phyloP scores from a whole-genome alignment of 2,888 invertebrate genomes.

The Iselma pallidipennis region DNA sequence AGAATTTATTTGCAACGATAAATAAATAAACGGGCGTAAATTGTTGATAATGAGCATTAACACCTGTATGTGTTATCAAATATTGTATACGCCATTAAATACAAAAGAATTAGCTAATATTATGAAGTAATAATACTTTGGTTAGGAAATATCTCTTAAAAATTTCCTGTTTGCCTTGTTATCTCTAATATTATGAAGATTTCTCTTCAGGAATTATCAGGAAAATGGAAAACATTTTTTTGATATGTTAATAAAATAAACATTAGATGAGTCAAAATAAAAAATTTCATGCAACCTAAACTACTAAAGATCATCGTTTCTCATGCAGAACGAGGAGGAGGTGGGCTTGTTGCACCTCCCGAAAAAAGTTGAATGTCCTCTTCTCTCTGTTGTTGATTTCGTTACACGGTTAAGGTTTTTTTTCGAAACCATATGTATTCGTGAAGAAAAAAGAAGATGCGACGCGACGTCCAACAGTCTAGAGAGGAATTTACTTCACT shows the following conservation, averaged over 20 bases:
- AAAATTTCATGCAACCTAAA: background rate
- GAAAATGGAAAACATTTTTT: too few relatives aligned
- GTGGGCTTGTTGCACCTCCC: background rate
- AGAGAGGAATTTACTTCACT: background rate
- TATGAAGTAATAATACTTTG: background rate
- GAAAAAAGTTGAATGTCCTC: background rate
- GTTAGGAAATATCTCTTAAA: too few relatives aligned
- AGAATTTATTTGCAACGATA: background rate
- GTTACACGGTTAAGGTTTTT: background rate
- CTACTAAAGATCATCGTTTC: background rate
- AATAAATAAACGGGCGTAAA: background rate
- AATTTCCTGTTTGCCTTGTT: background rate
- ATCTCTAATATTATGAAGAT: too few relatives aligned
- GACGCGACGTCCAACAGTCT: background rate
- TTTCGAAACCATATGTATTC: background rate
- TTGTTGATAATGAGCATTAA: background rate
- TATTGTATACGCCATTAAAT: too few relatives aligned
- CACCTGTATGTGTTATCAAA: background rate
- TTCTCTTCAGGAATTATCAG: too few relatives aligned
- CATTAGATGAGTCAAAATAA: background rate
- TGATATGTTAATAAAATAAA: background rate
- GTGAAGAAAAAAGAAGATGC: background rate
- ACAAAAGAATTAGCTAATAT: background rate
- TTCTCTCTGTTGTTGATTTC: background rate
- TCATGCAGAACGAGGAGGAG: background rate